These are phyloP conservation scores for Raphicerus campestris DNA, from an alignment of 2,113 vertebrate species.

Conservation along the genomic window DNA sequence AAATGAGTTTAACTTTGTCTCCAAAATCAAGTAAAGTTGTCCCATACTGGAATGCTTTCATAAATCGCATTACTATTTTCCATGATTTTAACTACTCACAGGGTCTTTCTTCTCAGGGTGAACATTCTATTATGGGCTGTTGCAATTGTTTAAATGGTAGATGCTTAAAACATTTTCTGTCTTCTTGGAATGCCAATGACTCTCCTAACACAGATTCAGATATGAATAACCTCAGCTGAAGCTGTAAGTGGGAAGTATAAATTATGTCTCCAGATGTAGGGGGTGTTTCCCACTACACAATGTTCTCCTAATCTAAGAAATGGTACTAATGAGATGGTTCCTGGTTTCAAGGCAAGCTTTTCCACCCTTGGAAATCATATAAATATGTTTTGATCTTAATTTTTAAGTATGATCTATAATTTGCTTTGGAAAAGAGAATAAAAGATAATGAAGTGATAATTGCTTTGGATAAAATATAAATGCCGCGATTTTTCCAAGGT, in stretches of 20 bases:
- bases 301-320: background rate
- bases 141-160: conserved; percentile 19
- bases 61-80: conserved; percentile 9
- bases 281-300: background rate
- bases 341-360: conserved; percentile 6
- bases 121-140: background rate
- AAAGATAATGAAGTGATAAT: background rate
- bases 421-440: background rate
- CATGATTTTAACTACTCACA: conserved; percentile 4
- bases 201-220: background rate
- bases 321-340: background rate
- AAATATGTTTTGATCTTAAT: background rate
- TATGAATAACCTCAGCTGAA: conserved; percentile 13
- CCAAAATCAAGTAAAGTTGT: conserved; percentile 31
- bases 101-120: background rate
- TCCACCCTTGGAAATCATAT: background rate
- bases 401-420: background rate
- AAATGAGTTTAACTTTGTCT: conserved; percentile 44
- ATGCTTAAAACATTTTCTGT: conserved; percentile 11
- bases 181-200: background rate
- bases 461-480: background rate
- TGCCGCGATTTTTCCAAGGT: background rate
- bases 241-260: background rate
- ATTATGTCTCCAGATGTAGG: background rate
- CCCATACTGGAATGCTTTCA: background rate